Percentiles rank a stretch among this genome's conserved stretches.
phyloP scores from a whole-genome alignment of 1,140 invertebrate genomes.

The Microplitis mediator region DNA sequence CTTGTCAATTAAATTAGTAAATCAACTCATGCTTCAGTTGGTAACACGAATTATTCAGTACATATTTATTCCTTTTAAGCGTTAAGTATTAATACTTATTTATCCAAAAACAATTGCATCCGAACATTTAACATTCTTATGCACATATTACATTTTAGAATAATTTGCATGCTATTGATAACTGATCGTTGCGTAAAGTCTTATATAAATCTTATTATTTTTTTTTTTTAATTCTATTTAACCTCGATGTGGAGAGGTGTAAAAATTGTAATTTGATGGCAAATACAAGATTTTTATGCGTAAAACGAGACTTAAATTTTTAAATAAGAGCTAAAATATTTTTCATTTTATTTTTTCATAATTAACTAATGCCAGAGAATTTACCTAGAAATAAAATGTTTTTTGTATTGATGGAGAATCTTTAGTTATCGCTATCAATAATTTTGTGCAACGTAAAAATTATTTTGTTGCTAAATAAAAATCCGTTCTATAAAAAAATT shows the following conservation, averaged over 20 bases:
- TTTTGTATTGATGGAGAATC: no score
- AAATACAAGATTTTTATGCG: no score
- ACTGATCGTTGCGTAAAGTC: not conserved
- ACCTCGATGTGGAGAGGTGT: not conserved
- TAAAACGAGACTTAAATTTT: no score
- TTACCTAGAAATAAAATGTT: no score
- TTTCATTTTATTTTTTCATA: no score
- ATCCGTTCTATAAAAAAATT: no score
- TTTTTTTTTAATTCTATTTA: not conserved
- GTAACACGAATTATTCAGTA: not conserved
- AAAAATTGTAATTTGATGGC: no score
- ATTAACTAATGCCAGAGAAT: no score
- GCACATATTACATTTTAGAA: not conserved
- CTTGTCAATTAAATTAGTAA: not conserved
- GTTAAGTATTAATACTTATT: not conserved
- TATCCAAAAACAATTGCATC: conserved; percentile 14
- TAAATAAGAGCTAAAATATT: no score
- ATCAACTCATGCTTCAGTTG: not conserved
- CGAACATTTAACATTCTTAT: not conserved
- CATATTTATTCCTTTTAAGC: not conserved
- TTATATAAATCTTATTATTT: not conserved
- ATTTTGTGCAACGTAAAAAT: no score
- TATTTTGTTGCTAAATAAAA: no score
- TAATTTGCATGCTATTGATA: conserved; percentile 12
- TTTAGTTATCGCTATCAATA: no score